phyloP scores from a whole-genome alignment of 2,888 invertebrate genomes.

The Platynereis dumerilii region DNA sequence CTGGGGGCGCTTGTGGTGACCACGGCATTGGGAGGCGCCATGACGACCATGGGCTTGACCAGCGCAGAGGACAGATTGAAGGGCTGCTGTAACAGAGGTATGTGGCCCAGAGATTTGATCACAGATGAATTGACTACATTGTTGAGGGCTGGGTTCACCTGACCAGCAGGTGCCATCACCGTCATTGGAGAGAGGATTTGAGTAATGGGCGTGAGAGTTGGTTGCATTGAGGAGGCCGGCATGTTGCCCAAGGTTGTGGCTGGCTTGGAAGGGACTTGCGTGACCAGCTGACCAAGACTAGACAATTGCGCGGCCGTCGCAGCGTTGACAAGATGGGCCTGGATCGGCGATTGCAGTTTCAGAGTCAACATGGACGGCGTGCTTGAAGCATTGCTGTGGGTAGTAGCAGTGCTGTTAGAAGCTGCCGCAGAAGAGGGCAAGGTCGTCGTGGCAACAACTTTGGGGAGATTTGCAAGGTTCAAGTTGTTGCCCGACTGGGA shows the following conservation, averaged over 20 bases:
- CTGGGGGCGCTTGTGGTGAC: conserved; percentile 9
- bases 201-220: conserved; percentile 41
- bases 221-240: conserved; percentile 10
- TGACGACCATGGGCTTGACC: conserved; percentile 17
- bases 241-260: conserved; percentile 1
- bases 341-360: neutral
- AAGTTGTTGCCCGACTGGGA: neutral
- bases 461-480: neutral
- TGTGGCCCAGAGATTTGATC: conserved; percentile 17
- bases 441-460: neutral
- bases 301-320: conserved; percentile 16
- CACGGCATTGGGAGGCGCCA: conserved; percentile 13
- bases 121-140: conserved; percentile 15
- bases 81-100: conserved; percentile 24
- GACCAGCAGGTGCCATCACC: conserved; percentile 45
- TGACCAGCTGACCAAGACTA: conserved; percentile 22
- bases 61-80: conserved; percentile 7
- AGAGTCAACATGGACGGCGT: neutral
- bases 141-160: conserved; percentile 14
- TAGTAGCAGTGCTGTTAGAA: neutral
- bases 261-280: conserved; percentile 31
- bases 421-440: neutral
- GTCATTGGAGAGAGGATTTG: conserved; percentile 46
- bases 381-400: neutral
- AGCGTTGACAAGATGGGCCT: neutral